A percentile compares a stretch with the other conserved stretches of the same genome.
These are phyloP conservation scores for Oryzias sinensis DNA, from an alignment of 2,797 vertebrate genomes.

Conservation along the genomic window DNA sequence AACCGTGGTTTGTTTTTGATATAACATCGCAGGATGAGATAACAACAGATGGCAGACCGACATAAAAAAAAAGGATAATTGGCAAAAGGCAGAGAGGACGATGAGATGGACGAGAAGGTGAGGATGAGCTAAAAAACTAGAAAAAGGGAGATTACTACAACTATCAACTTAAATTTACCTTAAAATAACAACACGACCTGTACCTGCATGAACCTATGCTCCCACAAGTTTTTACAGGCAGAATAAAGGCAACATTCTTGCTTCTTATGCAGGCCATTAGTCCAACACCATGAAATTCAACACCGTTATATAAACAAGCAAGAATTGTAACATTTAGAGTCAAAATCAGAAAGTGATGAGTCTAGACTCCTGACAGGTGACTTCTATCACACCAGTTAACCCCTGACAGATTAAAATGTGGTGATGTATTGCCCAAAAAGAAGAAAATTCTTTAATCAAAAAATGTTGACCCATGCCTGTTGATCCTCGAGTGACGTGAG, in stretches of 20 bases:
- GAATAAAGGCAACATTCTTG: conserved; percentile 65
- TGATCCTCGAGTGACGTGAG: too few species aligned
- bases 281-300: conserved; percentile 58
- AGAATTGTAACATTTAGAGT: conserved; percentile 60
- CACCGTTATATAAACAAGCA: conserved; percentile 46
- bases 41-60: conserved; percentile 13
- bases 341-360: conserved; percentile 48
- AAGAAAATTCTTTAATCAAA: too few species aligned
- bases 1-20: conserved; percentile 48
- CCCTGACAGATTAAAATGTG: conserved; percentile 17
- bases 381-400: conserved; percentile 36
- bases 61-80: conserved; percentile 17
- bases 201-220: conserved; percentile 22
- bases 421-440: too few species aligned
- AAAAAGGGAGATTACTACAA: not conserved
- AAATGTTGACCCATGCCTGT: too few species aligned
- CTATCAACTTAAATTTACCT: conserved; percentile 18
- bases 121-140: conserved; percentile 16
- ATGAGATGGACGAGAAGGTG: conserved; percentile 24
- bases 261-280: conserved; percentile 50
- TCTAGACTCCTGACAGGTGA: conserved; percentile 34
- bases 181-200: conserved; percentile 26
- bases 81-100: conserved; percentile 8
- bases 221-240: conserved; percentile 55
- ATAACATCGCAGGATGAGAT: conserved; percentile 13